Percentiles rank a stretch among this genome's conserved stretches.
phyloP scores from a whole-genome alignment of 2,113 vertebrate genomes.

The Corydoras maculifer region DNA sequence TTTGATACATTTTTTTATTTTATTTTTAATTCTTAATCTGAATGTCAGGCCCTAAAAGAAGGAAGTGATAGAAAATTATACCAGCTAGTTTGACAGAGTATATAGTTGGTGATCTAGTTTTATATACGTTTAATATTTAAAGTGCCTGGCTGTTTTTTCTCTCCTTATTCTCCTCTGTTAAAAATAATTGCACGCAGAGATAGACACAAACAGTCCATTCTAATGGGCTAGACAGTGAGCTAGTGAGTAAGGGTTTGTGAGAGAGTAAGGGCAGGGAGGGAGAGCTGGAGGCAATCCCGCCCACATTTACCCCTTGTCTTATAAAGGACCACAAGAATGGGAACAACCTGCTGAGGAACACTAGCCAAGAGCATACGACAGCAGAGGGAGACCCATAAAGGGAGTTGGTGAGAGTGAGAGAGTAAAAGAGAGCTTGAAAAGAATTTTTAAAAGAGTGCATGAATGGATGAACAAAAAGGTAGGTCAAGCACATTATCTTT shows the following conservation, averaged over 20 bases:
- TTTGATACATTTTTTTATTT: neutral
- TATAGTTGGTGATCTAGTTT: constrained; percentile 4
- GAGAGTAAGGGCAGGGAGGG: neutral
- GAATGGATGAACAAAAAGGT: constrained; percentile 45
- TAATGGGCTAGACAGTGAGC: constrained; percentile 12
- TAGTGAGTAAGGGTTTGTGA: constrained; percentile 21
- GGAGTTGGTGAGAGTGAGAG: constrained; percentile 12
- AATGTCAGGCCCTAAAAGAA: constrained; percentile 17
- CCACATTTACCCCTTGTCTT: constrained; percentile 35
- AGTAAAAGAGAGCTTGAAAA: constrained; percentile 2
- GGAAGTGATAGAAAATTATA: constrained; percentile 28
- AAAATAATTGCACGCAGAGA: neutral
- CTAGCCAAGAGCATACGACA: constrained; percentile 25
- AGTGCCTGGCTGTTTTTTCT: neutral
- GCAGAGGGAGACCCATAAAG: constrained; percentile 19
- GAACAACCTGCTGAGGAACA: constrained; percentile 39
- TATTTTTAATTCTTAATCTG: constrained; percentile 30
- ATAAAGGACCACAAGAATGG: constrained; percentile 43
- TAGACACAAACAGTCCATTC: constrained; percentile 9
- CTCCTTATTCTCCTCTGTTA: neutral
- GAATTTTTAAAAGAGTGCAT: constrained; percentile 18
- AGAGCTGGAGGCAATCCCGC: constrained; percentile 33
- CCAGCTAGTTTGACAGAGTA: constrained; percentile 22
- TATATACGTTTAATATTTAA: neutral
- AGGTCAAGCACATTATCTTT: constrained; percentile 10